Evolutionary conservation across 2,797 vertebrate genomes (phyloP).

Genomic region (Platyrinchus mystaceus): DNA sequence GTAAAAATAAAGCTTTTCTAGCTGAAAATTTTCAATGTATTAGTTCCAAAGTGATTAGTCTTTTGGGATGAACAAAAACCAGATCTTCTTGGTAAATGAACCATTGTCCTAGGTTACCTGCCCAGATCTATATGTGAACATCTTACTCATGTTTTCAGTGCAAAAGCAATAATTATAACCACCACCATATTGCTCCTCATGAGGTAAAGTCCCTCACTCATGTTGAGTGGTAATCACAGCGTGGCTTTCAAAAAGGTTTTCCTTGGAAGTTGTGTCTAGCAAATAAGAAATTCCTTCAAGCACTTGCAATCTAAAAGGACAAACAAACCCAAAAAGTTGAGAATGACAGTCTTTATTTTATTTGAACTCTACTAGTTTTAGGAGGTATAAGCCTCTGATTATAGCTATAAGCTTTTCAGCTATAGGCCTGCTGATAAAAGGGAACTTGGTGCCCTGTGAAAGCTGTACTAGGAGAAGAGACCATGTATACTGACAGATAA

Average conservation of each 20-base stretch:
- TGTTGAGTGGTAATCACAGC: not conserved
- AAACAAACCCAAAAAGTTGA: not conserved
- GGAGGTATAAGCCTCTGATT: not conserved
- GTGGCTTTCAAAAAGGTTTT: not conserved
- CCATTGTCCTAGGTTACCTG: not conserved
- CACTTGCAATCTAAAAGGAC: not conserved
- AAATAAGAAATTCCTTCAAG: not conserved
- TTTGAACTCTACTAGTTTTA: not conserved
- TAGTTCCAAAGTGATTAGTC: not conserved
- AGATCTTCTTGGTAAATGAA: not conserved
- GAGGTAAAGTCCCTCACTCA: not conserved
- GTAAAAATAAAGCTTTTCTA: not conserved
- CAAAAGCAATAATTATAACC: not conserved
- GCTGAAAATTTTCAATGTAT: not conserved
- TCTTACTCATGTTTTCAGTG: not conserved
- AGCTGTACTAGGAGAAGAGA: not conserved
- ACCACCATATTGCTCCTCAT: not conserved
- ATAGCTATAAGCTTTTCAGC: not conserved
- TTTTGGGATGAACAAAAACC: not conserved
- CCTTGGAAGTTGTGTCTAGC: not conserved
- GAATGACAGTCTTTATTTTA: not conserved
- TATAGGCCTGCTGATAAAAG: not conserved
- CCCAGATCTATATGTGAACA: accelerated
- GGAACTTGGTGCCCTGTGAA: not conserved
- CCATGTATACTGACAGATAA: not conserved